These are phyloP conservation scores for Helostoma temminkii DNA, from an alignment of 2,797 vertebrate species.

Conservation along the genomic window DNA sequence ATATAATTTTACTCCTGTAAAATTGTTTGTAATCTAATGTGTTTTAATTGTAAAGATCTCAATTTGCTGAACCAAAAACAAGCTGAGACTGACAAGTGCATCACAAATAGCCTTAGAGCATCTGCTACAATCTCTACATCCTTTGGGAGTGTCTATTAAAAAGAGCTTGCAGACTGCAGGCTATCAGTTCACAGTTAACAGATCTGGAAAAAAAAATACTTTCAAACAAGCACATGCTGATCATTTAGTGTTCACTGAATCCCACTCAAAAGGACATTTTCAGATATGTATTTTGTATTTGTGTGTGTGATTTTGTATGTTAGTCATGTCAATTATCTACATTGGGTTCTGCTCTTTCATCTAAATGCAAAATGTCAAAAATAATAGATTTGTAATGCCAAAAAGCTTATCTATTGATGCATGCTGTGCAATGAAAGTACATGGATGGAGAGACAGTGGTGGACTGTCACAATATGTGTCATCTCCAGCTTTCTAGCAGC, in stretches of 20 bases:
- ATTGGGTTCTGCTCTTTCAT: constrained; percentile 39
- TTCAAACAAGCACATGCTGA: constrained; percentile 42
- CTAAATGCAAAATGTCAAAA: constrained; percentile 62
- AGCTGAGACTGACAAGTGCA: constrained; percentile 48
- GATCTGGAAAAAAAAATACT: constrained; percentile 28
- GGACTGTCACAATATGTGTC: constrained; percentile 79
- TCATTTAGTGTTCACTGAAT: constrained; percentile 50
- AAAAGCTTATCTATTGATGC: constrained; percentile 50
- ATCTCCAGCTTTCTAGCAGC: constrained; percentile 75
- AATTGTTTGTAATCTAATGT: constrained; percentile 16
- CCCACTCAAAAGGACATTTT: constrained; percentile 33
- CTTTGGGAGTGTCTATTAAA: constrained; percentile 67
- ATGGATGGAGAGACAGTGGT: constrained; percentile 70
- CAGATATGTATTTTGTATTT: constrained; percentile 16
- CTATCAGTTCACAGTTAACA: constrained; percentile 55
- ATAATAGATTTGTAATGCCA: constrained; percentile 48
- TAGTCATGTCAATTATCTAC: constrained; percentile 49
- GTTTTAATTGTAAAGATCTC: constrained; percentile 41
- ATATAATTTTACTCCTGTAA: background rate
- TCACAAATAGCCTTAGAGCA: constrained; percentile 53
- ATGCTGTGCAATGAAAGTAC: constrained; percentile 51
- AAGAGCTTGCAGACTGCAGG: constrained; percentile 60
- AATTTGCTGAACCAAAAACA: constrained; percentile 41
- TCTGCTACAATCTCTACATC: constrained; percentile 50
- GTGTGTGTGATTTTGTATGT: constrained; percentile 21